These are phyloP conservation scores for Neria commutata DNA, from an alignment of 2,888 invertebrate genomes.

Conservation along the genomic window DNA sequence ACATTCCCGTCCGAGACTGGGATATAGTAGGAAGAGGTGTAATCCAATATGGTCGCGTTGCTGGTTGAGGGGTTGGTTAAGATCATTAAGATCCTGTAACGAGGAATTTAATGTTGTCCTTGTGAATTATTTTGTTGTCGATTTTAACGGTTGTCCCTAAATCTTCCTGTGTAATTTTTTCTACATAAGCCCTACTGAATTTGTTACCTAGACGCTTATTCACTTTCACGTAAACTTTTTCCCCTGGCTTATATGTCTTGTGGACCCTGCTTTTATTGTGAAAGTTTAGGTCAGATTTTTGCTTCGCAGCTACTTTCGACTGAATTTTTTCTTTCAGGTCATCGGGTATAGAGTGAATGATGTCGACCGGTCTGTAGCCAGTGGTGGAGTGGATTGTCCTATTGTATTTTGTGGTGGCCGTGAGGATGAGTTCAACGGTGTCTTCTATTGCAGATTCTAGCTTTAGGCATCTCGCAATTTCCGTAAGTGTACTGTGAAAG, in stretches of 20 bases:
- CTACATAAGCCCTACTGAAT: no score
- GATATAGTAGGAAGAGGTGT: no score
- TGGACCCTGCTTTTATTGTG: conserved; percentile 9
- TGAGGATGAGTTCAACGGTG: conserved; percentile 4
- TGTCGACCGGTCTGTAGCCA: neutral
- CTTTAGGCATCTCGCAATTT: conserved; percentile 19
- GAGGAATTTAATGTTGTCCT: no score
- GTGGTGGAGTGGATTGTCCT: conserved; percentile 16
- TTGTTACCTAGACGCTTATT: conserved; percentile 17
- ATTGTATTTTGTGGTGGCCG: conserved; percentile 10
- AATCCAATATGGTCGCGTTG: no score
- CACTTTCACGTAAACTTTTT: conserved; percentile 11
- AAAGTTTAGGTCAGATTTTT: neutral
- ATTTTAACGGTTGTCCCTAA: no score
- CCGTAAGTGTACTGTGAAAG: conserved; percentile 15
- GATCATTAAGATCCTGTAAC: no score
- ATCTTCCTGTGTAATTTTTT: no score
- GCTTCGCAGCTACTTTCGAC: conserved; percentile 8
- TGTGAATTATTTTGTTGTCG: no score
- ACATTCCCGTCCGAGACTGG: no score
- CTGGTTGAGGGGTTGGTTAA: no score
- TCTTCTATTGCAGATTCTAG: neutral
- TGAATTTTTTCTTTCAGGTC: conserved; percentile 11
- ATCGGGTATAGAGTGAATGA: conserved; percentile 6
- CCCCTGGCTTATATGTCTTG: conserved; percentile 5